Evolutionary conservation across 2,113 vertebrate species (phyloP).

Genomic region (Nymphicus hollandicus): DNA sequence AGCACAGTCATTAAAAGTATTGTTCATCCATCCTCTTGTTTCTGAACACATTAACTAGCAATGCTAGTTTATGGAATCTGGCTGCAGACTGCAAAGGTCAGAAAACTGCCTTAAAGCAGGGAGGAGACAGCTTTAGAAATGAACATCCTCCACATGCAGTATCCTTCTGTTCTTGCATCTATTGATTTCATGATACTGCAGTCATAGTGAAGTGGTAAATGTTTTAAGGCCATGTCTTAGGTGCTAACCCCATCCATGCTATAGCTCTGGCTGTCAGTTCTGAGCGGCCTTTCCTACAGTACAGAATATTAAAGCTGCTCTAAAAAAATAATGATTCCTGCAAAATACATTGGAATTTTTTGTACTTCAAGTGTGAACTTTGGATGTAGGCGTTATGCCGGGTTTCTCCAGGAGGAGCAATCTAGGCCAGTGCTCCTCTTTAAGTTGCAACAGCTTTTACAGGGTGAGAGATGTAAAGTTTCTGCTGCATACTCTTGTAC

Average conservation of each 20-base stretch:
- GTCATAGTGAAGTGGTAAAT: background rate
- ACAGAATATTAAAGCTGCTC: background rate
- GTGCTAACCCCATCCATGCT: background rate
- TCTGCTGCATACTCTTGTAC: background rate
- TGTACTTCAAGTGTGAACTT: background rate
- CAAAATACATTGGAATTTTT: background rate
- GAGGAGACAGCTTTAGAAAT: background rate
- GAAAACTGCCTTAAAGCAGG: background rate
- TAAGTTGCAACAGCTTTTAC: background rate
- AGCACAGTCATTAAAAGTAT: background rate
- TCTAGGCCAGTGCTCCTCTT: background rate
- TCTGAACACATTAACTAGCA: background rate
- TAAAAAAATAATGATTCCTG: background rate
- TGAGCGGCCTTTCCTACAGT: background rate
- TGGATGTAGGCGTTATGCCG: background rate
- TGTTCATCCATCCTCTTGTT: background rate
- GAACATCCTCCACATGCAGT: fast-evolving
- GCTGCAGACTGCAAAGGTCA: background rate
- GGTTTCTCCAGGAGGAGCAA: background rate
- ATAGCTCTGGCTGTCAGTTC: background rate
- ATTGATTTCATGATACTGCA: background rate
- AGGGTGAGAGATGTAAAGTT: background rate
- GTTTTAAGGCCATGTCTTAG: background rate
- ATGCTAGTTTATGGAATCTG: background rate
- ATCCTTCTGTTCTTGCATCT: background rate